Conservation (phyloP, 1,140 invertebrate genomes). For the Coelopa frigida region DNA sequence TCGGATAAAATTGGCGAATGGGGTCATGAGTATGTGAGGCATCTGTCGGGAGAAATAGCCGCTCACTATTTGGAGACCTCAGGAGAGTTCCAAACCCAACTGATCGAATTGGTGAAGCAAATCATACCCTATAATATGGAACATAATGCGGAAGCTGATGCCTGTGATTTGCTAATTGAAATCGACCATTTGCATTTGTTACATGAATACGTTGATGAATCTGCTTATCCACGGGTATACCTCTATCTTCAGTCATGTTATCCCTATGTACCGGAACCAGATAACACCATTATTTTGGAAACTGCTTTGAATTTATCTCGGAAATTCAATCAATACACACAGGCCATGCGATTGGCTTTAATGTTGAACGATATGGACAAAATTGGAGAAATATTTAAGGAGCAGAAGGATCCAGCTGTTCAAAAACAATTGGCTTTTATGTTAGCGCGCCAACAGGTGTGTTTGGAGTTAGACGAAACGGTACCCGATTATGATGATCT, state of each 20-base stretch:
- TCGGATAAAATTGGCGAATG: slow-evolving; percentile 85
- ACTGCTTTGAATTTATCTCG: slow-evolving; percentile 82
- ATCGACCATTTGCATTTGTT: slow-evolving; percentile 88
- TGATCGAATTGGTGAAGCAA: slow-evolving; percentile 72
- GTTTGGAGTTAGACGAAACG: slow-evolving; percentile 64
- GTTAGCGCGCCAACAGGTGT: slow-evolving; percentile 93
- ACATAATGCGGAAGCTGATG: slow-evolving; percentile 99
- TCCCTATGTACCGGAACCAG: slow-evolving; percentile 95
- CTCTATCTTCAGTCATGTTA: slow-evolving; percentile 93
- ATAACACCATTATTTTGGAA: slow-evolving; percentile 83
- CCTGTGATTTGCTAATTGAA: slow-evolving; percentile 97
- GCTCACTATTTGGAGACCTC: slow-evolving; percentile 79
- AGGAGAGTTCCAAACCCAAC: slow-evolving; percentile 51
- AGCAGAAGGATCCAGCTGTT: slow-evolving; percentile 38
- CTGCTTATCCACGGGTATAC: slow-evolving; percentile 90
- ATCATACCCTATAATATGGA: slow-evolving; percentile 97
- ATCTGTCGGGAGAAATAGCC: slow-evolving; percentile 87
- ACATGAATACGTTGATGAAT: slow-evolving; percentile 85
- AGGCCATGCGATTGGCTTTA: slow-evolving; percentile 89
- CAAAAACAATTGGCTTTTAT: slow-evolving; percentile 94
- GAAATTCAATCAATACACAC: slow-evolving; percentile 89
- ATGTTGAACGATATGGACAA: slow-evolving; percentile 75
- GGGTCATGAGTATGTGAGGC: slow-evolving; percentile 98
- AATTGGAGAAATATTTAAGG: slow-evolving; percentile 36
- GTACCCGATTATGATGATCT: slow-evolving; percentile 78